Base-by-base conservation (phyloP, 2,888 invertebrate genomes). In the Alloplasta piceator region DNA sequence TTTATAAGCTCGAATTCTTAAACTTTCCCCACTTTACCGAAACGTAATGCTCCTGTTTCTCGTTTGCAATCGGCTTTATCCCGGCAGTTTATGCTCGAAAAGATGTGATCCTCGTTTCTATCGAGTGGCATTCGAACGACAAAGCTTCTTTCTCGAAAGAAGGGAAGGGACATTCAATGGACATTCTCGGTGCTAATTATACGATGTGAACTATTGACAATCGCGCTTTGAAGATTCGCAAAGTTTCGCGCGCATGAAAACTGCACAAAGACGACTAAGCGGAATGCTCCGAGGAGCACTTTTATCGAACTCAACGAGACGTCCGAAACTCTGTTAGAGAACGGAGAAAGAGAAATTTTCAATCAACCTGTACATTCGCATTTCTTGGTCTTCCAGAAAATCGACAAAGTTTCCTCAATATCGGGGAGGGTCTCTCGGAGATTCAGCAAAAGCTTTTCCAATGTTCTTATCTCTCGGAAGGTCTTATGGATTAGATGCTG, bases 1-100 rank as follows among this genome's bases (percentile, higher is more conserved):
- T 52, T 52, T 52, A 14, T 14, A 5, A 52, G 76, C 78, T 83
- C 82, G 80, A 82, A 52, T 52, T 2, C n/a, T 52, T 83, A 26
- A 26, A 80, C 41, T 48, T n/a, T 41, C 9, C 12, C 64, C 26
- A 87, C 85, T 86, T 88, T 83, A 79, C 85, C 85, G 80, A 82
- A 14, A 14, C 52, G 16, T 14, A 14, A 7, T 52, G 12, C 52
- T 52, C 52, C 52, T 26, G 26, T 26, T 26, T 26, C 52, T 82
- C 77, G 80, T 85, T 87, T 86, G 82, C 80, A 81, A 80, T 86
- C 83, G 85, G 85, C 87, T 80, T 77, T 61, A 73, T 77, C 68
- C 36, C 38, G 46, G n/a, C n/a, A n/a, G n/a, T 3, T 43, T 7
- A 12, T 14, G 52, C 12, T 12, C 52, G 7, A 12, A 12, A 70